Percentiles rank a stretch among this genome's conserved stretches.
These are phyloP conservation scores for Teleiodes luculella DNA, from an alignment of 2,888 invertebrate genomes.

Conservation along the genomic window DNA sequence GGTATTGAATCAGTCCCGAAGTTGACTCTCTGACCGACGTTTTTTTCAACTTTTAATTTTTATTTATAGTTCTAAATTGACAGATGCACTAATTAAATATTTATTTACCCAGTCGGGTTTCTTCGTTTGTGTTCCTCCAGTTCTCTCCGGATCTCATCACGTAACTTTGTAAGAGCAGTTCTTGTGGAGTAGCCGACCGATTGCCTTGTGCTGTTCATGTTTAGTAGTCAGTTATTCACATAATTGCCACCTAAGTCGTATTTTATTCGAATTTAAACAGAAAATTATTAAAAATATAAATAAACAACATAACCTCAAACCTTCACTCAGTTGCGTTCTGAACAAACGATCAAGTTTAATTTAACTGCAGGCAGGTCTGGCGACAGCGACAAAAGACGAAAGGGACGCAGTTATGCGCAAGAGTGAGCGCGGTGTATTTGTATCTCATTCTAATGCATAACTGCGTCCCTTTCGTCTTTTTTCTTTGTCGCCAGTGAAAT, in stretches of 20 bases:
- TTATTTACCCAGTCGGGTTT: slow-evolving; percentile 61
- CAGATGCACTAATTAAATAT: too few species aligned
- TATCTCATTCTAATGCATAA: too few species aligned
- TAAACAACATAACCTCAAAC: not conserved
- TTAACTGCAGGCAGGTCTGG: too few species aligned
- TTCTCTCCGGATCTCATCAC: slow-evolving; percentile 83
- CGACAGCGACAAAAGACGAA: too few species aligned
- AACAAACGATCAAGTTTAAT: not conserved
- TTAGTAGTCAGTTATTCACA: slow-evolving; percentile 25
- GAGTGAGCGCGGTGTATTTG: too few species aligned
- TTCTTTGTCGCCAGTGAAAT: too few species aligned
- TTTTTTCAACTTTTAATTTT: too few species aligned
- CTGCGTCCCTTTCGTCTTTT: too few species aligned
- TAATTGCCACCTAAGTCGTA: slow-evolving; percentile 22
- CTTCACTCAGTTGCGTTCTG: not conserved
- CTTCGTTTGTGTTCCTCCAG: slow-evolving; percentile 81
- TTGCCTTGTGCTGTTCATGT: slow-evolving; percentile 54
- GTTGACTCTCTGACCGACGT: too few species aligned
- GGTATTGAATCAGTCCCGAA: too few species aligned
- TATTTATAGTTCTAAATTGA: too few species aligned
- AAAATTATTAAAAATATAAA: not conserved
- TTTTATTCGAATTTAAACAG: not conserved
- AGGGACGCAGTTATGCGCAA: too few species aligned
- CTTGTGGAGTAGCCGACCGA: slow-evolving; percentile 81
- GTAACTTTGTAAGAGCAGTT: slow-evolving; percentile 83